Evolutionary conservation across 2,888 invertebrate genomes (phyloP).

Genomic region (Lepidonotus clava): DNA sequence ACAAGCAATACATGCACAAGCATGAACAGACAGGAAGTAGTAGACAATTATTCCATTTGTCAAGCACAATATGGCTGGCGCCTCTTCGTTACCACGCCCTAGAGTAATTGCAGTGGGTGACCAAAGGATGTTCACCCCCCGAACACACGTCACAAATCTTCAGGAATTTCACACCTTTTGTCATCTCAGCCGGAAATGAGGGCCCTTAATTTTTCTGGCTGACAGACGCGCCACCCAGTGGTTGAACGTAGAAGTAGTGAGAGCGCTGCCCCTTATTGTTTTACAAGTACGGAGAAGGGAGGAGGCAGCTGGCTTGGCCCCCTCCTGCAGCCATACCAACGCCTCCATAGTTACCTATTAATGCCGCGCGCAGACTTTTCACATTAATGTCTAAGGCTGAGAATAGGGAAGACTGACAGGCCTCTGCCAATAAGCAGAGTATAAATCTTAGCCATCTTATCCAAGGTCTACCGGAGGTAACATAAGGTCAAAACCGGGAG

Average conservation of each 20-base stretch:
- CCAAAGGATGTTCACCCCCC: neutral
- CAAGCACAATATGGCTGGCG: neutral
- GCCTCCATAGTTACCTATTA: constrained; percentile 50
- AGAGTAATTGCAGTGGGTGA: neutral
- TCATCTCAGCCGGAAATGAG: constrained; percentile 8
- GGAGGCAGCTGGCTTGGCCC: constrained; percentile 19
- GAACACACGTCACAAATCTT: neutral
- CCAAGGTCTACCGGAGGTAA: constrained; percentile 9
- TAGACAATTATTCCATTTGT: no score
- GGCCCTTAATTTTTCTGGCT: constrained; percentile 40
- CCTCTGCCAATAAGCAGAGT: constrained; percentile 10
- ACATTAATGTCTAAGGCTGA: constrained; percentile 39
- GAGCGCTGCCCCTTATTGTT: constrained; percentile 27
- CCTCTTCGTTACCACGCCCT: neutral
- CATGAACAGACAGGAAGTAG: no score
- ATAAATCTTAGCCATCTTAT: constrained; percentile 1
- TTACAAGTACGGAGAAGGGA: constrained; percentile 34
- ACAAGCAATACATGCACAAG: no score
- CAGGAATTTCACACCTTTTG: constrained; percentile 27
- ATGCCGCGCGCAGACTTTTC: constrained; percentile 22
- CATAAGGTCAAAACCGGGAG: constrained; percentile 30
- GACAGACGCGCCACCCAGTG: neutral
- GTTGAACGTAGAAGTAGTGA: neutral
- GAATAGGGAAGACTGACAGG: constrained; percentile 18
- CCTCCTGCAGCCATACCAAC: constrained; percentile 20